These are phyloP conservation scores for Podargus strigoides DNA, from an alignment of 2,797 vertebrate genomes.

Conservation along the genomic window DNA sequence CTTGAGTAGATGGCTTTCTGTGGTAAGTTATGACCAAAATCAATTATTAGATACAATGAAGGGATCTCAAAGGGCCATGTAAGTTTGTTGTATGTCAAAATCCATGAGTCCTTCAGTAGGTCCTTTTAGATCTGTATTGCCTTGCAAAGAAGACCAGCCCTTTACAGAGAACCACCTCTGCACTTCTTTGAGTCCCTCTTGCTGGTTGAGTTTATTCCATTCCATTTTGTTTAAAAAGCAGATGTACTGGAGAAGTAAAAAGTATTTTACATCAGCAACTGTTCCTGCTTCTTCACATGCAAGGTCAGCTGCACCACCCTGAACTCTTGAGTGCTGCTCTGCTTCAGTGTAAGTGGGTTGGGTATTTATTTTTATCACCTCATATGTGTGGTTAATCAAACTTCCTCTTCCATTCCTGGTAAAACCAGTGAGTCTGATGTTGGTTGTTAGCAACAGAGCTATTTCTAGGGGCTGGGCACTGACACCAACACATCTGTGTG, in stretches of 20 bases:
- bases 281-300: not conserved
- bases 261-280: not conserved
- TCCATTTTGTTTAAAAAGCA: not conserved
- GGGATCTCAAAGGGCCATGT: not conserved
- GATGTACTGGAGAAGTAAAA: not conserved
- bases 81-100: not conserved
- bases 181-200: not conserved
- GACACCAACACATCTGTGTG: not conserved
- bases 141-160: not conserved
- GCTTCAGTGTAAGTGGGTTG: not conserved
- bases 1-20: not conserved
- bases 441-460: not conserved
- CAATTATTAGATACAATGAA: not conserved
- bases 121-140: not conserved
- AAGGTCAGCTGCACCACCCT: not conserved
- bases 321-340: not conserved
- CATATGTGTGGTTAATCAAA: not conserved
- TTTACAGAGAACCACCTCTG: not conserved
- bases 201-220: not conserved
- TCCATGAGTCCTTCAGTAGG: not conserved
- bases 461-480: not conserved
- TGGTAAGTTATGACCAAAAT: not conserved
- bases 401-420: not conserved
- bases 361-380: not conserved
- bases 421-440: not conserved